A percentile compares a stretch with the other conserved stretches of the same genome.
These are phyloP conservation scores for Acrobasis repandana DNA, from an alignment of 2,888 invertebrate species.

Conservation along the genomic window DNA sequence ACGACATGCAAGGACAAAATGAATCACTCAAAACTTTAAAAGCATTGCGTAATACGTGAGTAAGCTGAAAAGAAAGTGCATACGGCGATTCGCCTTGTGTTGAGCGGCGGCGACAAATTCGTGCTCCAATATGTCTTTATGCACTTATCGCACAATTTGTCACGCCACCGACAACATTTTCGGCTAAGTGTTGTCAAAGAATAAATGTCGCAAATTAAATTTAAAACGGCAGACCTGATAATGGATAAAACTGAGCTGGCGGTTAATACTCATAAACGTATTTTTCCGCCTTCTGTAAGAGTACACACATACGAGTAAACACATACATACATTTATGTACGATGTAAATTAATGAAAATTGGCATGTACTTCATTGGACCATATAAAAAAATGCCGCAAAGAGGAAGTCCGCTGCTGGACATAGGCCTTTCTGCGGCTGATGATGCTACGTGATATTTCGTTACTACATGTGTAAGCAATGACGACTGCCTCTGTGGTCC, in stretches of 20 bases:
- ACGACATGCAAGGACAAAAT: conserved; percentile 3
- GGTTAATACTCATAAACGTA: neutral
- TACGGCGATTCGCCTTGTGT: conserved; percentile 20
- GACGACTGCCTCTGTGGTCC: no score
- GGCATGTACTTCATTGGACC: no score
- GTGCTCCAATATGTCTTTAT: conserved; percentile 56
- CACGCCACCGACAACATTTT: conserved; percentile 66
- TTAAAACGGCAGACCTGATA: conserved; percentile 1
- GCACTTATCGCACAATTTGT: conserved; percentile 77
- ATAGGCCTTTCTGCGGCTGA: no score
- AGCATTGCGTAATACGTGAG: conserved; percentile 16
- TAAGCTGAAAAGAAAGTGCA: conserved; percentile 23
- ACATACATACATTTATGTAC: no score
- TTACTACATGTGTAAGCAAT: no score
- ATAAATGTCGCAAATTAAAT: conserved; percentile 33
- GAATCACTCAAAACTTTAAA: conserved; percentile 13
- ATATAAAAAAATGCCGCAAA: no score
- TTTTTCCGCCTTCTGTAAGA: neutral
- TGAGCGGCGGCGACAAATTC: conserved; percentile 42
- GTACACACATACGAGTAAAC: no score
- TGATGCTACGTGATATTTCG: no score
- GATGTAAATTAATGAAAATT: no score
- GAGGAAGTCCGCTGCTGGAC: no score
- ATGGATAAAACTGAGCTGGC: conserved; percentile 5
- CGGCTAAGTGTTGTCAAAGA: conserved; percentile 58